Base-by-base conservation (phyloP, 1,140 invertebrate species). In the Drosophila cardini region DNA sequence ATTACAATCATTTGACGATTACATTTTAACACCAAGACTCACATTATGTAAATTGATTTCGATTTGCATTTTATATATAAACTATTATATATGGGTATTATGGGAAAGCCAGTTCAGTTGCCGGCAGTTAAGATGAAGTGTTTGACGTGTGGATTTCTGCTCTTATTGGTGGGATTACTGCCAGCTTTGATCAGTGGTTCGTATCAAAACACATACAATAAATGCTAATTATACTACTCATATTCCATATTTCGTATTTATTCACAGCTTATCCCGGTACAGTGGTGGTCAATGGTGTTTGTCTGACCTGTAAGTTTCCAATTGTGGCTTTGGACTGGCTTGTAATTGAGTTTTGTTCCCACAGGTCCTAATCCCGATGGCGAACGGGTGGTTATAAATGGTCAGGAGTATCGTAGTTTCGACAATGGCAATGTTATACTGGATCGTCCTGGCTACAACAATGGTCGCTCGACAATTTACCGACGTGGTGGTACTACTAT, bases 401-500 rank as follows among this genome's bases (percentile, higher is more conserved):
- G 83, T 2, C 76, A 86, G 62, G 64, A 83, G 21, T 86, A 86
- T 52, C 83, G 83, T 13, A 89, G 83, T n/a, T 86, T 86, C 38
- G 76, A 56, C 2, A 16, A 50, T 6, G 62, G 69, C 6, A 83
- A 79, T 50, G 83, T 86, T 11, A 56, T 86, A 4, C 50, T 86
- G 5, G 55, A 45, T 67, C 60, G 72, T 40, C 83, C 36, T 9
- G 76, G 10, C 1, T 63, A 64, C 7, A 42, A 50, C 34, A 34
- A 64, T 30, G 72, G 76, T 2, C 46, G 67, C 7, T 9, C 34
- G 3, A 87, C 76, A 0, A 11, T 86, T 6, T 21, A 43, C 7
- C 63, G 55, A 0, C 62, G 69, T 4, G 79, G 76, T 4, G 84
- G 83, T 2, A 79, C 60, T 13, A 83, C 76, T n/a, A 46, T 86